Conservation (phyloP, 2,113 vertebrate species). For the Dromas ardeola region DNA sequence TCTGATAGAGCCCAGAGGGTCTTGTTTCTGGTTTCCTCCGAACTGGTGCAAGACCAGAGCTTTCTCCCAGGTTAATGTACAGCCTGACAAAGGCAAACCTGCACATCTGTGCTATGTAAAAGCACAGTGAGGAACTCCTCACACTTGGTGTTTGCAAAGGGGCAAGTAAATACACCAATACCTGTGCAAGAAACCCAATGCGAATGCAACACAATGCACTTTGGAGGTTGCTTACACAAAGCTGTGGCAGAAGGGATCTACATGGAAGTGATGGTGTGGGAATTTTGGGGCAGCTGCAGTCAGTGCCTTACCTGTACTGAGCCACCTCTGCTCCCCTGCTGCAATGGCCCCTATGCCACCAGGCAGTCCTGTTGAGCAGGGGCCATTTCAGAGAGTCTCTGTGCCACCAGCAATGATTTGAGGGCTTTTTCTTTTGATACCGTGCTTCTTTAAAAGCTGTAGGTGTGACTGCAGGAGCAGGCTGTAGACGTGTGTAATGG, state of each 20-base stretch:
- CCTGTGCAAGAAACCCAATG: not conserved
- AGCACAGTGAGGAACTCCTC: not conserved
- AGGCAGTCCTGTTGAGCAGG: not conserved
- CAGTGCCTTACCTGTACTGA: not conserved
- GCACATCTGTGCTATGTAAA: not conserved
- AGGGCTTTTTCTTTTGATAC: not conserved
- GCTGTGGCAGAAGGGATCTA: not conserved
- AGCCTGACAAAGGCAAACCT: not conserved
- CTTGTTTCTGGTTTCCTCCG: not conserved
- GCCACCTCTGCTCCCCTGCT: not conserved
- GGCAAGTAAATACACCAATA: not conserved
- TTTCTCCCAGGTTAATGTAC: not conserved
- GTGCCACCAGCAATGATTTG: not conserved
- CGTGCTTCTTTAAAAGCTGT: not conserved
- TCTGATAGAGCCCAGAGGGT: not conserved
- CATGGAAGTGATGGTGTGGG: not conserved
- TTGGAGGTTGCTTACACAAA: not conserved
- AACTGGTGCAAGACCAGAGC: not conserved
- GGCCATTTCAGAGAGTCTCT: not conserved
- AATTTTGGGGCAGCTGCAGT: not conserved
- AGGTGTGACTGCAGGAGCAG: not conserved
- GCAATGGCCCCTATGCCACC: not conserved
- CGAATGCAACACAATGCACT: rapidly evolving
- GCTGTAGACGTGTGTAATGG: not conserved
- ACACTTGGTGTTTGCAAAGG: not conserved